Evolutionary conservation across 2,797 vertebrate genomes (phyloP), one percentile per base, ranked within the genome.

Genomic region (Nannoperca obscura): DNA sequence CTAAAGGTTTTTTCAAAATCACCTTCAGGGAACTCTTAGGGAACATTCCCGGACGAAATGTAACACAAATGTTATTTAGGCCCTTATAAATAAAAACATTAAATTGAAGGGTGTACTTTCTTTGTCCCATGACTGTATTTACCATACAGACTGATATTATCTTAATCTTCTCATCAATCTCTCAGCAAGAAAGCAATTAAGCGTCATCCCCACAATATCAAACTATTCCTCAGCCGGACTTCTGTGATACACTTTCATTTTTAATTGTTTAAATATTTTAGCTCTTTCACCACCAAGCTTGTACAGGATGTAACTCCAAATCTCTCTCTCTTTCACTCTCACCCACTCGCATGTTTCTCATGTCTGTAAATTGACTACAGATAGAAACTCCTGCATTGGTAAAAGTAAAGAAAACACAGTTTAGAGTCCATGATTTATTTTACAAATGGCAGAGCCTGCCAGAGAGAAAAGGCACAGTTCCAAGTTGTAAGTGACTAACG

Each of bases 381-480:
- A 49, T 27, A 46, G 1, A 22, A 40, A 36, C 19, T 19, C 0
- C 2, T 42, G 38, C 30, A 46, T 19, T 30, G 2, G 5, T 40
- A 44, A 50, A 78, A 62, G 59, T 68, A 46, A 62, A 68, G 36
- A 58, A 76, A 73, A 68, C 44, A 69, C 9, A 20, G 3, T 52
- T 36, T 5, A 22, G 57, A 70, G 50, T 68, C 30, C 36, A 69
- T 50, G 52, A 55, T 92, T 94, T 91, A 91, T 91, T 90, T 88
- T 76, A 90, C 84, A 90, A 81, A 75, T 11, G 57, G 74, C 69
- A 53, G 49, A 70, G 59, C 1, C 71, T 57, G 75, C 68, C 69
- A 30, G 15, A 70, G 52, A 52, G 70, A 79, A 71, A 93, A 93
- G 91, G 91, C 92, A 94, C 91, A 71, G 59, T 70, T 86, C 42